Percentiles rank a stretch among this genome's conserved stretches.
These are phyloP conservation scores for Nannoperca obscura DNA, from an alignment of 2,797 vertebrate genomes.

Conservation along the genomic window DNA sequence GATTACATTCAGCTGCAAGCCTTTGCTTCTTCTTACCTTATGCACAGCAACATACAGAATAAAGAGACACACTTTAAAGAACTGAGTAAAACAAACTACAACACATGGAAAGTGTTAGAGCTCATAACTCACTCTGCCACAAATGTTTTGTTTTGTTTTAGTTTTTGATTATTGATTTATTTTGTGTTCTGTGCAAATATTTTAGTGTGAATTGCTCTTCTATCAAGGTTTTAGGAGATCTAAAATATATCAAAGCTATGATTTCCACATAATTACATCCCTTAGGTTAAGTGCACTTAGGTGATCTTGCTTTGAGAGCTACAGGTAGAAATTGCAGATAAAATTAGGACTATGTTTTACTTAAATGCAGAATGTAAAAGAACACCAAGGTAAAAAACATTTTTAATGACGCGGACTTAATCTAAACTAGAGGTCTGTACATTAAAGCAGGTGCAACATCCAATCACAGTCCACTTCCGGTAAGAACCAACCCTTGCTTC, in stretches of 20 bases:
- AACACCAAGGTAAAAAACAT: conserved; percentile 19
- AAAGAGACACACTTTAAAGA: conserved; percentile 8
- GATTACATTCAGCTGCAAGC: conserved; percentile 51
- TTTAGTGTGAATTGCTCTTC: conserved; percentile 21
- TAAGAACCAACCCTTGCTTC: neutral
- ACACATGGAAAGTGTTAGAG: neutral
- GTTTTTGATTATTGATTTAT: neutral
- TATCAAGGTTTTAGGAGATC: conserved; percentile 10
- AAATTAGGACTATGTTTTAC: conserved; percentile 34
- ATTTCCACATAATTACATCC: conserved; percentile 35
- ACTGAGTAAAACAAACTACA: neutral
- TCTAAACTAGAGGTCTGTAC: conserved; percentile 41
- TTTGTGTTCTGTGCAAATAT: conserved; percentile 43
- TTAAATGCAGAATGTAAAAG: conserved; percentile 36
- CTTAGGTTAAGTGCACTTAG: conserved; percentile 77
- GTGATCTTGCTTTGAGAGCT: conserved; percentile 64
- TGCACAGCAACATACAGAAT: conserved; percentile 24
- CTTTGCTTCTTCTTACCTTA: conserved; percentile 25
- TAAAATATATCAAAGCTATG: conserved; percentile 28
- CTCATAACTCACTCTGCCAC: no score
- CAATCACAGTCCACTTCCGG: conserved; percentile 52
- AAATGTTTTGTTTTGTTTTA: no score
- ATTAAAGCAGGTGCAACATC: conserved; percentile 39
- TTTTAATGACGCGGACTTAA: conserved; percentile 22
- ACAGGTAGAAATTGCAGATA: conserved; percentile 34